Base-by-base conservation (phyloP, 2,113 vertebrate genomes). In the Rhea americana region DNA sequence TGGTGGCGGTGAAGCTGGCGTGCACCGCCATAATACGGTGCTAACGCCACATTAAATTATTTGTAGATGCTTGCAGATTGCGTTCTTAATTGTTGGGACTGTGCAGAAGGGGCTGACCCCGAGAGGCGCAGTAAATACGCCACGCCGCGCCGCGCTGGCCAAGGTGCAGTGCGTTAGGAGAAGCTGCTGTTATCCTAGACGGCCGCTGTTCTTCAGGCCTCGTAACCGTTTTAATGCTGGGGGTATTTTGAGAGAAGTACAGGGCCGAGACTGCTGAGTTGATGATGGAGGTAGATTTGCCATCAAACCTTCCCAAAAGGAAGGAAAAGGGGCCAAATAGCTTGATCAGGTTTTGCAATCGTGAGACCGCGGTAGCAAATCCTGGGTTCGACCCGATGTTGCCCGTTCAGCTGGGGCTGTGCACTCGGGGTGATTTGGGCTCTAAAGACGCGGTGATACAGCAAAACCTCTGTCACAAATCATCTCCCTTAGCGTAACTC, bases 301-400 rank as follows among this genome's bases (percentile, higher is more conserved):
- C 35, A 7, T 5, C 41, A 72, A 61, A 48, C 37, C 47, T 58
- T 59, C 20, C 41, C 28, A 30, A 48, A 92, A 56, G 43, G 9
- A 19, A 51, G 18, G 35, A 35, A 12, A 39, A 22, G 28, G 2
- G 58, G 53, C 72, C 48, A 11, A 20, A 9, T 43, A n/a, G 14
- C 43, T 59, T 12, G 59, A 4, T 50, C 0, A 12, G 39, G 43
- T 45, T 74, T 22, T 30, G n/a, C 41, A 32, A 62, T 73, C 1
- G 2, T n/a, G 55, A 61, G 14, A 0, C 17, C 19, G 0, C 3
- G 1, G 2, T 15, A 26, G 65, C 3, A 0, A 6, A 20, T 9
- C 45, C 50, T 6, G 45, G 39, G 0, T 17, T 47, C 5, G 1
- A 25, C 16, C 62, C 4, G 2, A 13, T 28, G 63, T 43, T 13